Percentiles rank a stretch among this genome's conserved stretches.
phyloP scores from a whole-genome alignment of 2,797 vertebrate species.

The Garrulus glandarius region DNA sequence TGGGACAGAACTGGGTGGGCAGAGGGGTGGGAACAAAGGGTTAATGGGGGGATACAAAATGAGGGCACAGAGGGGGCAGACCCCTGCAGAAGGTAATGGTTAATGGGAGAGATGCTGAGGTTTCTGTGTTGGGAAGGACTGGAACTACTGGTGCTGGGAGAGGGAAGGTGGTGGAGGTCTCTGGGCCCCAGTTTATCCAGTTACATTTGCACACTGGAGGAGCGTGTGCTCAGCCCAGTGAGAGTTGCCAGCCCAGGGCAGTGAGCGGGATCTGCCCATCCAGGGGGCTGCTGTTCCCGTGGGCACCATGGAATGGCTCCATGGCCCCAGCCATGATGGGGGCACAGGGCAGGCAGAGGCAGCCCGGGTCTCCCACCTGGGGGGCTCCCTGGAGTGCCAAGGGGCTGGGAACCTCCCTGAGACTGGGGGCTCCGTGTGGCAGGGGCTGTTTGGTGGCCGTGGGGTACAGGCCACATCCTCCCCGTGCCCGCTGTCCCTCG shows the following conservation, averaged over 20 bases:
- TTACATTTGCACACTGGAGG: neutral
- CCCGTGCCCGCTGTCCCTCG: accelerated
- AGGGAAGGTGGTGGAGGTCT: neutral
- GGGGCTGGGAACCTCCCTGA: neutral
- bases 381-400: neutral
- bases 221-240: neutral
- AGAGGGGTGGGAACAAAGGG: neutral
- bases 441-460: neutral
- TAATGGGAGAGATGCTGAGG: neutral
- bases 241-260: neutral
- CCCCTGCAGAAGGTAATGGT: neutral
- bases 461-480: neutral
- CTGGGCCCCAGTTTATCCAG: neutral
- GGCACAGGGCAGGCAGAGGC: neutral
- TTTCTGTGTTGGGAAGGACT: neutral
- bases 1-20: neutral
- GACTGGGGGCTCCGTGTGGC: neutral
- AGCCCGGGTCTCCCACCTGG: accelerated
- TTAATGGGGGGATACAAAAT: neutral
- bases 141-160: neutral
- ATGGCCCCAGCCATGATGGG: accelerated
- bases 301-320: neutral
- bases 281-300: neutral
- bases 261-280: neutral
- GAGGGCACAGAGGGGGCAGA: neutral